Conservation (phyloP, 1,140 invertebrate species). For the Venturia canescens region DNA sequence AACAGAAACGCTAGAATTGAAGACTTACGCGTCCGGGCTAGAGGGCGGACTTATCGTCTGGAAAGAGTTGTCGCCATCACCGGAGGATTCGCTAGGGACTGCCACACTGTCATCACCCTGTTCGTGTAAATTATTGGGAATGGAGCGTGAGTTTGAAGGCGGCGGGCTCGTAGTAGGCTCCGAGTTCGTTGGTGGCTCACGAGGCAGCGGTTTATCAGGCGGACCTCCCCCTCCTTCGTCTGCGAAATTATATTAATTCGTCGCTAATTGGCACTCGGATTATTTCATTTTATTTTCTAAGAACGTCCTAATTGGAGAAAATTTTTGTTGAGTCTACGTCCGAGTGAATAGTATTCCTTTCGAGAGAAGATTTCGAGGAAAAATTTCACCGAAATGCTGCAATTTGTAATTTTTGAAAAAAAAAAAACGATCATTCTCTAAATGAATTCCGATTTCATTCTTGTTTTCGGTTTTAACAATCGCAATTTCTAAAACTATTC, state of each 20-base stretch:
- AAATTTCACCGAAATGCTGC: too few species aligned
- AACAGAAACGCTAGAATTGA: constrained; percentile 25
- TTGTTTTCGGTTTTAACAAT: too few species aligned
- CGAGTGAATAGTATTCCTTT: neutral
- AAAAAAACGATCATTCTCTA: too few species aligned
- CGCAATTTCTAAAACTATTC: too few species aligned
- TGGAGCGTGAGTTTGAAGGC: constrained; percentile 55
- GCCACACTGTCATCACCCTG: constrained; percentile 58
- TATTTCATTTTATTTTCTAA: constrained; percentile 17
- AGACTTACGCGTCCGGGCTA: constrained; percentile 70
- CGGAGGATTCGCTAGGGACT: constrained; percentile 53
- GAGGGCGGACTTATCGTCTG: constrained; percentile 63
- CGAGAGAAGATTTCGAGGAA: too few species aligned
- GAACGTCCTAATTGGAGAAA: constrained; percentile 7
- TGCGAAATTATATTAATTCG: constrained; percentile 51
- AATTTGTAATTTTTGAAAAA: too few species aligned
- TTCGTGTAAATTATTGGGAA: constrained; percentile 64
- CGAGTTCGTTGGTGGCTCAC: constrained; percentile 65
- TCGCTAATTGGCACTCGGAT: neutral
- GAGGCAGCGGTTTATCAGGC: constrained; percentile 74
- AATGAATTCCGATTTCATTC: too few species aligned
- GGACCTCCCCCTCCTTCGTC: constrained; percentile 65
- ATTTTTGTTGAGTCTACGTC: neutral
- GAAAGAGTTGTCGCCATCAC: constrained; percentile 63
- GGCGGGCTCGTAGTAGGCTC: constrained; percentile 58